phyloP scores from a whole-genome alignment of 2,888 invertebrate species.

The Apotomis capreana region DNA sequence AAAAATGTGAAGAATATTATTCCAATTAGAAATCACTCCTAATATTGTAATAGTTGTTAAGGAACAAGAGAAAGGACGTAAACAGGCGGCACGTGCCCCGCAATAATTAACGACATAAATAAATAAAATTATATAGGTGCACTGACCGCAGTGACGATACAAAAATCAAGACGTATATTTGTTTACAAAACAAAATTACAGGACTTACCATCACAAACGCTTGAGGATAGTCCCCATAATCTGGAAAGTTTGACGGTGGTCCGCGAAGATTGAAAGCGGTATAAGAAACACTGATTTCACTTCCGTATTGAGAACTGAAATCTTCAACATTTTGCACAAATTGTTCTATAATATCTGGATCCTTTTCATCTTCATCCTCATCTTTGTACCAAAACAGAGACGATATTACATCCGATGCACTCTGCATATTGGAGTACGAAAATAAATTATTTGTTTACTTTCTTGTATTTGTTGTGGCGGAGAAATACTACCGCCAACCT shows the following conservation, averaged over 20 bases:
- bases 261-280: conserved; percentile 94
- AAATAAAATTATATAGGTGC: too few species aligned
- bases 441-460: conserved; percentile 27
- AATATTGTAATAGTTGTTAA: too few species aligned
- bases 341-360: conserved; percentile 85
- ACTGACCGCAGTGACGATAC: too few species aligned
- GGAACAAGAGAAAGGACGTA: too few species aligned
- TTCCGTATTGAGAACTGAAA: conserved; percentile 96
- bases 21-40: too few species aligned
- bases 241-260: conserved; percentile 92
- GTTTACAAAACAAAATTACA: neutral
- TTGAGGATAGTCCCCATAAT: conserved; percentile 95
- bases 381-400: conserved; percentile 74
- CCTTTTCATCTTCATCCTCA: conserved; percentile 61
- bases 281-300: conserved; percentile 93
- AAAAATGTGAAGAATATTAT: too few species aligned
- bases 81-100: too few species aligned
- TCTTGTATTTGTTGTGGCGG: conserved; percentile 27
- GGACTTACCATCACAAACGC: conserved; percentile 92
- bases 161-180: neutral
- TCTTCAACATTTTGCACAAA: conserved; percentile 91
- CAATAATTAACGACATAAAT: too few species aligned
- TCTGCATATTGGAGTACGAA: conserved; percentile 64
- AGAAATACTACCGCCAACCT: conserved; percentile 17
- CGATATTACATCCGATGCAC: conserved; percentile 73